A percentile compares a stretch with the other conserved stretches of the same genome.
Evolutionary conservation across 2,888 invertebrate genomes (phyloP).

Genomic region (Idaea dimidiata): DNA sequence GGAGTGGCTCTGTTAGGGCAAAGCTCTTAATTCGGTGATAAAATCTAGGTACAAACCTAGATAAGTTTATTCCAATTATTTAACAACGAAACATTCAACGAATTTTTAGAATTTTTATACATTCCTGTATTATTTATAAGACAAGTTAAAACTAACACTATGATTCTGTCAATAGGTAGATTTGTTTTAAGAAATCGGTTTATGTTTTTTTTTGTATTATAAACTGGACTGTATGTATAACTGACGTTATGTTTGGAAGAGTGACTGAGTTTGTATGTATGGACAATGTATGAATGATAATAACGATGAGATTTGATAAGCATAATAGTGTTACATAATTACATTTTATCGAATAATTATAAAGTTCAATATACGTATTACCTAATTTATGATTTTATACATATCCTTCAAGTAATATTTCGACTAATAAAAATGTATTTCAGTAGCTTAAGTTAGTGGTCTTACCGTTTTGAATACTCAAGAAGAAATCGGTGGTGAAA

Average conservation of each 20-base stretch:
- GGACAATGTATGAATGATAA: slow-evolving; percentile 16
- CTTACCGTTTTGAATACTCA: slow-evolving; percentile 54
- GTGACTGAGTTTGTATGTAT: slow-evolving; percentile 33
- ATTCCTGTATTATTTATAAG: slow-evolving; percentile 5
- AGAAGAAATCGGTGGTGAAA: slow-evolving; percentile 51
- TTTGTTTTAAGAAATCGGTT: slow-evolving; percentile 49
- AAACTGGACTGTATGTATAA: slow-evolving; percentile 66
- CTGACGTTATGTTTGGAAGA: slow-evolving; percentile 45
- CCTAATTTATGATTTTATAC: slow-evolving; percentile 44
- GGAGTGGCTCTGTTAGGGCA: no score
- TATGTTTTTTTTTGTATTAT: slow-evolving; percentile 61
- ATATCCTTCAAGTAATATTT: slow-evolving; percentile 37
- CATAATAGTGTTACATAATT: slow-evolving; percentile 19
- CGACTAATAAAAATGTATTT: slow-evolving; percentile 28
- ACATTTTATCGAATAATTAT: slow-evolving; percentile 15
- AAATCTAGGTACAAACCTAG: background rate
- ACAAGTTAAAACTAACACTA: slow-evolving; percentile 46
- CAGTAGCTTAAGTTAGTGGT: slow-evolving; percentile 20
- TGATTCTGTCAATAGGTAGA: slow-evolving; percentile 38
- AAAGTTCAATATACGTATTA: slow-evolving; percentile 25
- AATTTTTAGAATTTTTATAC: slow-evolving; percentile 6
- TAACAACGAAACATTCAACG: background rate
- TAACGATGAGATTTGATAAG: slow-evolving; percentile 13
- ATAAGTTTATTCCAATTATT: slow-evolving; percentile 5
- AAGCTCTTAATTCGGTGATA: background rate